A percentile compares a stretch with the other conserved stretches of the same genome.
These are phyloP conservation scores for Vimba vimba DNA, from an alignment of 2,113 vertebrate species.

Conservation along the genomic window DNA sequence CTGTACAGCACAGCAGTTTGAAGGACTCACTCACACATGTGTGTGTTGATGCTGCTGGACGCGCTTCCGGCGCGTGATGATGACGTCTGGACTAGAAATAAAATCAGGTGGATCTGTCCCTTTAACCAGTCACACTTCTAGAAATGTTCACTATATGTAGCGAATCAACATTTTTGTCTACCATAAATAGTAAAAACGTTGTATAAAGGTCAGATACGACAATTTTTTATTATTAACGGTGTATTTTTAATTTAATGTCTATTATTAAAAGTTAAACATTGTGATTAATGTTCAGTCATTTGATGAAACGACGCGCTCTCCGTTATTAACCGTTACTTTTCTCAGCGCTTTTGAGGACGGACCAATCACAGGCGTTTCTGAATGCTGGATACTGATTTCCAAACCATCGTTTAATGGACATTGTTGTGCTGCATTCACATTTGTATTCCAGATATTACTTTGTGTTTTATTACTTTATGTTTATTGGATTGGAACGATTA, in stretches of 20 bases:
- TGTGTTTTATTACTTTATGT: background rate
- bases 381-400: background rate
- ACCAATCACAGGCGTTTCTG: background rate
- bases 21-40: conserved; percentile 52
- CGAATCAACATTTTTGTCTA: too few relatives aligned
- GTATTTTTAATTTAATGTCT: too few relatives aligned
- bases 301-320: background rate
- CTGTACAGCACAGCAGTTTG: background rate
- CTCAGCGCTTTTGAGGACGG: background rate
- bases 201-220: too few relatives aligned
- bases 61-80: conserved; percentile 64
- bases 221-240: too few relatives aligned
- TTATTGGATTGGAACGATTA: background rate
- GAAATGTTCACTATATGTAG: too few relatives aligned
- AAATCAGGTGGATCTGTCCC: background rate
- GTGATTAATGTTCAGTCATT: too few relatives aligned
- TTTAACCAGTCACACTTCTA: too few relatives aligned
- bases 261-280: too few relatives aligned
- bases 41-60: conserved; percentile 20
- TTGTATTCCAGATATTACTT: background rate
- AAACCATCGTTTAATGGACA: background rate
- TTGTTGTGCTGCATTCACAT: background rate
- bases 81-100: conserved; percentile 42
- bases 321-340: background rate
- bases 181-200: too few relatives aligned